Conservation (phyloP, 30 jellyfish, hydroid and myxozoan genomes). For the Calvadosia cruxmelitensis region DNA sequence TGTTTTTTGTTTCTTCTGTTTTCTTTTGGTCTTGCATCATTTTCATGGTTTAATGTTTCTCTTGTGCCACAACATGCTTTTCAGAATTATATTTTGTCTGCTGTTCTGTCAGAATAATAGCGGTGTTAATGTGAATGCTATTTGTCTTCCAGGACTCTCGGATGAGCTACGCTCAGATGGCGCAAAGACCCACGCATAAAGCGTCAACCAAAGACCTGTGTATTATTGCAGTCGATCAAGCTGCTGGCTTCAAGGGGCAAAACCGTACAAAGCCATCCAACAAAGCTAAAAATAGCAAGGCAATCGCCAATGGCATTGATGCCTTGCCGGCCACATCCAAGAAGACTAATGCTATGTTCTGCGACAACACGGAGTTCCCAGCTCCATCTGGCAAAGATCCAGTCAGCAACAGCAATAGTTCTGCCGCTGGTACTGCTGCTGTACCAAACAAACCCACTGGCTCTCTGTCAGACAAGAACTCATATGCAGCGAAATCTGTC, state of each 20-base stretch:
- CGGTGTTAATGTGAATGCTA: not conserved
- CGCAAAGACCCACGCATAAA: constrained; percentile 65
- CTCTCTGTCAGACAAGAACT: not conserved
- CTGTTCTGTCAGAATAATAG: too few species aligned
- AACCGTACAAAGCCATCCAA: not conserved
- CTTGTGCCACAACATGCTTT: too few species aligned
- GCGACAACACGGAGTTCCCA: not conserved
- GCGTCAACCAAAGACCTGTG: not conserved
- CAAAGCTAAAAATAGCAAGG: not conserved
- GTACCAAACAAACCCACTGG: not conserved
- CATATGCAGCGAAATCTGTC: not conserved
- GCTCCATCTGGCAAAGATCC: not conserved
- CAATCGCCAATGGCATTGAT: too few species aligned
- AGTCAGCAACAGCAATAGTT: not conserved
- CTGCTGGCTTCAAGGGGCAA: not conserved
- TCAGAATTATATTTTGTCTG: too few species aligned
- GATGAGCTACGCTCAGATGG: constrained; percentile 94
- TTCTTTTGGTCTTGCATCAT: too few species aligned
- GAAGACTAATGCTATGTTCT: not conserved
- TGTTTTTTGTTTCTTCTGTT: too few species aligned
- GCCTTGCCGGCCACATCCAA: not conserved
- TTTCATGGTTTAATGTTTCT: too few species aligned
- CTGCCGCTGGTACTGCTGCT: not conserved
- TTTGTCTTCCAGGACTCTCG: constrained; percentile 1
- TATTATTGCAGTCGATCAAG: not conserved